Percentiles rank a stretch among this genome's conserved stretches.
Conservation (phyloP, 2,797 vertebrate genomes). For the Myotis myotis region DNA sequence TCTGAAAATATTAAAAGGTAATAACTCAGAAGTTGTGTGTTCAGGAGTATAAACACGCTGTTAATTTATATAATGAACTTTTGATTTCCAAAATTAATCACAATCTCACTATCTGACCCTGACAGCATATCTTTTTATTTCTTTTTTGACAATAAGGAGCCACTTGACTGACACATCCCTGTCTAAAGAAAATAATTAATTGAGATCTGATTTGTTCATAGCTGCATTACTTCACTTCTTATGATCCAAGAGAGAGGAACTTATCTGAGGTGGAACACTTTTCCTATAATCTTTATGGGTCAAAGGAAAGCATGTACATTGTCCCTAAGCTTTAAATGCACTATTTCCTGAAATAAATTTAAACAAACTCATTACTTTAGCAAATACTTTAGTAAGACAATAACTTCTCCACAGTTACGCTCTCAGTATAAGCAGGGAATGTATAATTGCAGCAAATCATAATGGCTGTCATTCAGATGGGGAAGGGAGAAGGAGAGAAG, state of each 20-base stretch:
- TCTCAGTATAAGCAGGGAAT: not conserved
- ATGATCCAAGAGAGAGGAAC: constrained; percentile 26
- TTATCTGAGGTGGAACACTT: not conserved
- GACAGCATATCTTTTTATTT: not conserved
- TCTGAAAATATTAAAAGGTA: not conserved
- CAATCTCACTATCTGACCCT: constrained; percentile 28
- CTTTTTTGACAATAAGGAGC: constrained; percentile 33
- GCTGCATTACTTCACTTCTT: constrained; percentile 35
- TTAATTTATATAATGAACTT: constrained; percentile 56
- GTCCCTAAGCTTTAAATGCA: constrained; percentile 22
- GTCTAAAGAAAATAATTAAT: constrained; percentile 68
- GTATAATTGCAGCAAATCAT: not conserved
- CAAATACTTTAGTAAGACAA: constrained; percentile 35
- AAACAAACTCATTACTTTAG: constrained; percentile 59
- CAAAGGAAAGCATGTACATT: constrained; percentile 52
- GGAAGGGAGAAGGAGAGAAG: not conserved
- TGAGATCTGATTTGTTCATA: constrained; percentile 51
- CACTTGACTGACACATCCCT: constrained; percentile 54
- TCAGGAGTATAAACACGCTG: not conserved
- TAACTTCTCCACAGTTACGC: not conserved
- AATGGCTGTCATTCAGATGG: not conserved
- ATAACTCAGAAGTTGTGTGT: not conserved
- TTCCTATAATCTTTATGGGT: not conserved
- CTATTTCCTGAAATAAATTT: constrained; percentile 41
- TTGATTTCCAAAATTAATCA: constrained; percentile 74